phyloP scores from a whole-genome alignment of 1,140 invertebrate genomes.

The Teleogryllus occipitalis region DNA sequence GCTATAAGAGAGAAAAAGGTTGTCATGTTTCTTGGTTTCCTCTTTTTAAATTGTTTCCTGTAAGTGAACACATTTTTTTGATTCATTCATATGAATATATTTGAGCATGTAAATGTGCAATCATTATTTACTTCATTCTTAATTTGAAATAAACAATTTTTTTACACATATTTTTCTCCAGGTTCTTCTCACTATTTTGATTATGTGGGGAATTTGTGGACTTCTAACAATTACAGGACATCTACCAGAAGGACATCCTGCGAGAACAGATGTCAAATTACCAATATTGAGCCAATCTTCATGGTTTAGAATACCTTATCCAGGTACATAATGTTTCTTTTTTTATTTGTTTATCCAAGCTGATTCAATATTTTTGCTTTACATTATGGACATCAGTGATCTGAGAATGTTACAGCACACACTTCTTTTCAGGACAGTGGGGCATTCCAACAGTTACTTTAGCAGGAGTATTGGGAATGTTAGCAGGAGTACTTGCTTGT shows the following conservation, averaged over 20 bases:
- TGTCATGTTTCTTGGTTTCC: constrained; percentile 54
- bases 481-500: constrained; percentile 74
- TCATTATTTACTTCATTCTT: not conserved
- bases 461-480: constrained; percentile 70
- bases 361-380: not conserved
- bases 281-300: constrained; percentile 61
- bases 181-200: constrained; percentile 70
- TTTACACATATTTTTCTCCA: constrained; percentile 29
- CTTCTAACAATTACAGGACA: constrained; percentile 61
- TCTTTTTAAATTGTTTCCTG: constrained; percentile 74
- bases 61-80: constrained; percentile 38
- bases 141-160: not conserved
- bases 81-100: not conserved
- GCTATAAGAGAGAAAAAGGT: constrained; percentile 51
- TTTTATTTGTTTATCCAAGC: not conserved
- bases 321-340: constrained; percentile 42
- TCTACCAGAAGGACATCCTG: constrained; percentile 57
- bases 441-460: constrained; percentile 67
- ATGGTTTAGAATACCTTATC: constrained; percentile 82
- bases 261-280: constrained; percentile 67
- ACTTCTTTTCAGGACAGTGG: constrained; percentile 61
- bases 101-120: not conserved
- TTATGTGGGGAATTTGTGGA: constrained; percentile 70
- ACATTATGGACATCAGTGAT: not conserved
- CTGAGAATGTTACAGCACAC: not conserved